Percentiles rank a stretch among this genome's conserved stretches.
Conservation (phyloP, 2,113 vertebrate species). For the Zosterops lateralis region DNA sequence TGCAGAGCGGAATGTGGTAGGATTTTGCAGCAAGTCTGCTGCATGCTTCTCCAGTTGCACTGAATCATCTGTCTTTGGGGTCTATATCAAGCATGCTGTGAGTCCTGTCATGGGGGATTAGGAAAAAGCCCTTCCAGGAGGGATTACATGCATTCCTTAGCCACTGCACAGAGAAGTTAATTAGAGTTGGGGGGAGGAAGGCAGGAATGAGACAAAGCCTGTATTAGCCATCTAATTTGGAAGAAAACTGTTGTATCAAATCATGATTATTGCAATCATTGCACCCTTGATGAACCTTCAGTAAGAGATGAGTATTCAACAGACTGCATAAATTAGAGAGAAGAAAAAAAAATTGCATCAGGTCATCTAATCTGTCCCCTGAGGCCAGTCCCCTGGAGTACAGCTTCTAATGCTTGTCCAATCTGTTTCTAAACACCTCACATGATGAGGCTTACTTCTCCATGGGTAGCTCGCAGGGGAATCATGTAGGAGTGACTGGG, state of each 20-base stretch:
- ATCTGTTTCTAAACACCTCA: background rate
- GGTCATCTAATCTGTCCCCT: constrained; percentile 10
- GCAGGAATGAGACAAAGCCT: background rate
- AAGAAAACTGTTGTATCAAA: constrained; percentile 50
- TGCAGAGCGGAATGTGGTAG: background rate
- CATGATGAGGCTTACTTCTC: background rate
- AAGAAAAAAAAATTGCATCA: background rate
- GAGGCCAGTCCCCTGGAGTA: background rate
- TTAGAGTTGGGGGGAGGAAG: constrained; percentile 5
- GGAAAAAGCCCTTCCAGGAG: constrained; percentile 21
- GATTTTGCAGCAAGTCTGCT: background rate
- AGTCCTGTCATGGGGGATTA: constrained; percentile 36
- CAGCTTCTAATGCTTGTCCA: constrained; percentile 28
- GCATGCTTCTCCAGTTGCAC: background rate
- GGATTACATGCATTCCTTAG: constrained; percentile 46
- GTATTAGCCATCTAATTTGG: constrained; percentile 50
- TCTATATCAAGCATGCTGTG: constrained; percentile 34
- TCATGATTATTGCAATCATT: constrained; percentile 40
- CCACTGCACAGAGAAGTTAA: constrained; percentile 34
- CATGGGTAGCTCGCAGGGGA: background rate
- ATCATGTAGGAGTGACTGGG: background rate
- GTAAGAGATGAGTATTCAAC: constrained; percentile 22
- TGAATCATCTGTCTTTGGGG: background rate
- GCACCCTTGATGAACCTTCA: constrained; percentile 7
- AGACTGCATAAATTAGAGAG: background rate